Conservation (phyloP, 2,888 invertebrate genomes). For the Scaptomyza polygonia region DNA sequence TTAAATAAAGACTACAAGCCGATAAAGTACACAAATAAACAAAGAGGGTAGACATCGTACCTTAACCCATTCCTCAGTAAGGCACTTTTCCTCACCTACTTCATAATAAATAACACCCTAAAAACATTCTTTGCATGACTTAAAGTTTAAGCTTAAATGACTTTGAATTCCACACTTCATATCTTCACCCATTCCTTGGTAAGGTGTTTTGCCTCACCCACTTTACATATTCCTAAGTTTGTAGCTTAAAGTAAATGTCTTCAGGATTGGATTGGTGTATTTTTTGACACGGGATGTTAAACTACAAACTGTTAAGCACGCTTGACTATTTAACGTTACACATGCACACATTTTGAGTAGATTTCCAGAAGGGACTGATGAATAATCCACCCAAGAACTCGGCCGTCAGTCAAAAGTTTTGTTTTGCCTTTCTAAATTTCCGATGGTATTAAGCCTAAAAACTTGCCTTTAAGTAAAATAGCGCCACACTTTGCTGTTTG, state of each 20-base stretch:
- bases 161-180: too few species aligned
- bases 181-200: not conserved
- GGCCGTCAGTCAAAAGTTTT: constrained; percentile 13
- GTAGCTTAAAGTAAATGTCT: not conserved
- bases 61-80: too few species aligned
- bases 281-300: constrained; percentile 4
- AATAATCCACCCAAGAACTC: constrained; percentile 3
- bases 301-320: not conserved
- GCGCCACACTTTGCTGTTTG: too few species aligned
- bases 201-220: not conserved
- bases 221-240: not conserved
- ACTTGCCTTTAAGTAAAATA: constrained; percentile 29
- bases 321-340: constrained; percentile 12
- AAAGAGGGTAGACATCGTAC: too few species aligned
- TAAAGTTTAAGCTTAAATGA: too few species aligned
- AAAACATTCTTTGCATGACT: too few species aligned
- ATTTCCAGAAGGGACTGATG: constrained; percentile 8
- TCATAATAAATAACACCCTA: too few species aligned
- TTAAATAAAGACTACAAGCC: too few species aligned
- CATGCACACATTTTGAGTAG: constrained; percentile 27
- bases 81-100: too few species aligned
- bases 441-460: constrained; percentile 43
- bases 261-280: constrained; percentile 1
- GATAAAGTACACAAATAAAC: too few species aligned
- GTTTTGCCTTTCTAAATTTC: constrained; percentile 49